Conservation (phyloP, 1,140 invertebrate genomes). For the Brachionus rubens region DNA sequence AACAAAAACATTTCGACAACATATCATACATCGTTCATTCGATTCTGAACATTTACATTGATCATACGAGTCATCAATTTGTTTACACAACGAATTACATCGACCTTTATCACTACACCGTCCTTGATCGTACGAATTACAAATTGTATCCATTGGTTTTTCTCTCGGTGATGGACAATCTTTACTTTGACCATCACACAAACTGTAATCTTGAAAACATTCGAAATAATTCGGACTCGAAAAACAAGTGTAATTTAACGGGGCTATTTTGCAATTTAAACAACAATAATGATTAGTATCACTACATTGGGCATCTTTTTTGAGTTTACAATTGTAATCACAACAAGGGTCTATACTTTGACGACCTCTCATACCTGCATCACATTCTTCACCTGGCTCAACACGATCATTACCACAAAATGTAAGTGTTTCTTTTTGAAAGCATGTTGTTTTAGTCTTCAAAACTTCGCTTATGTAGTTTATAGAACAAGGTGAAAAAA, state of each 20-base stretch:
- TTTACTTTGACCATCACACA: constrained; percentile 68
- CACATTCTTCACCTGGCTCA: constrained; percentile 88
- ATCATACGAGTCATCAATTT: constrained; percentile 38
- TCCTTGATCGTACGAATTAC: constrained; percentile 61
- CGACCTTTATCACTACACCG: constrained; percentile 1
- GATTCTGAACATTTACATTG: constrained; percentile 72
- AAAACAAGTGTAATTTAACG: constrained; percentile 68
- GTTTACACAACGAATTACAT: constrained; percentile 25
- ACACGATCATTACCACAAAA: constrained; percentile 89
- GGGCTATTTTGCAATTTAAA: constrained; percentile 79
- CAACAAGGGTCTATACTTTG: constrained; percentile 87
- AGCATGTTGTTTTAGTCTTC: constrained; percentile 80
- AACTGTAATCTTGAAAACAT: constrained; percentile 36
- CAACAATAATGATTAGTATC: constrained; percentile 93
- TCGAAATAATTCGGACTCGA: constrained; percentile 55
- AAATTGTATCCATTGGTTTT: constrained; percentile 80
- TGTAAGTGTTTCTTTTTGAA: constrained; percentile 78
- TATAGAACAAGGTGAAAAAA: constrained; percentile 88
- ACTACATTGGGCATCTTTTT: constrained; percentile 79
- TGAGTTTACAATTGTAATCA: constrained; percentile 83
- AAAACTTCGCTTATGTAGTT: constrained; percentile 86
- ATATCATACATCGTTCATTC: constrained; percentile 80
- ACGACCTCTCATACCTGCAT: constrained; percentile 82
- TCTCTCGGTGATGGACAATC: constrained; percentile 76
- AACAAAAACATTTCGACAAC: constrained; percentile 70